Conservation (phyloP, 2,797 vertebrate genomes). For the Thripadectes ignobilis region DNA sequence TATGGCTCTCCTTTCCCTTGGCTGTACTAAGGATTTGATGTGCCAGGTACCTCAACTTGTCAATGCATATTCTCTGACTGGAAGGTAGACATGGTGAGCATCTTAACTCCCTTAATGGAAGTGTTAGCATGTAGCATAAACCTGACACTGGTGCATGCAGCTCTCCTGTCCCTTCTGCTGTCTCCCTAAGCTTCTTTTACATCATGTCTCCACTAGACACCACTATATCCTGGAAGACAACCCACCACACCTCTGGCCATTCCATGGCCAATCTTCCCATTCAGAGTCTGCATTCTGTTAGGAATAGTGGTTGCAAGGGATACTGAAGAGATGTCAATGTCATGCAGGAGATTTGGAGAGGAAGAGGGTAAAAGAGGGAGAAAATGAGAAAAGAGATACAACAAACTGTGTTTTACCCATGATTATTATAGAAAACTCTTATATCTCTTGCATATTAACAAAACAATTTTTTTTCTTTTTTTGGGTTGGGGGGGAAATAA, state of each 20-base stretch:
- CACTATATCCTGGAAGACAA: neutral
- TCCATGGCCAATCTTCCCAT: neutral
- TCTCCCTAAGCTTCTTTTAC: neutral
- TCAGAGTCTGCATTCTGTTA: neutral
- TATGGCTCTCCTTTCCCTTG: neutral
- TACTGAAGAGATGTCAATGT: neutral
- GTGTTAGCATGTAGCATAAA: neutral
- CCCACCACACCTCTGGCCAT: neutral
- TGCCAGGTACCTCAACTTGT: neutral
- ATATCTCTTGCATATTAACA: neutral
- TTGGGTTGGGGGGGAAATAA: rapidly evolving
- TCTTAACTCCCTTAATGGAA: neutral
- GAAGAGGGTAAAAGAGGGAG: neutral
- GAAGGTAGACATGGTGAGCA: neutral
- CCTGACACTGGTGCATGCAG: neutral
- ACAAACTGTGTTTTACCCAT: neutral
- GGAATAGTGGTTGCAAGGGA: neutral
- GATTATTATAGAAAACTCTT: neutral
- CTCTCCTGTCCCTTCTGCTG: neutral
- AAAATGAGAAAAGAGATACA: neutral
- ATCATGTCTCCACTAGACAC: neutral
- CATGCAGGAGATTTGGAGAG: neutral
- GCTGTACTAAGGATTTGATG: neutral
- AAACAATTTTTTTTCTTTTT: neutral
- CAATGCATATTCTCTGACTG: neutral